These are phyloP conservation scores for Graptemys geographica DNA, from an alignment of 2,797 vertebrate species.

Conservation along the genomic window DNA sequence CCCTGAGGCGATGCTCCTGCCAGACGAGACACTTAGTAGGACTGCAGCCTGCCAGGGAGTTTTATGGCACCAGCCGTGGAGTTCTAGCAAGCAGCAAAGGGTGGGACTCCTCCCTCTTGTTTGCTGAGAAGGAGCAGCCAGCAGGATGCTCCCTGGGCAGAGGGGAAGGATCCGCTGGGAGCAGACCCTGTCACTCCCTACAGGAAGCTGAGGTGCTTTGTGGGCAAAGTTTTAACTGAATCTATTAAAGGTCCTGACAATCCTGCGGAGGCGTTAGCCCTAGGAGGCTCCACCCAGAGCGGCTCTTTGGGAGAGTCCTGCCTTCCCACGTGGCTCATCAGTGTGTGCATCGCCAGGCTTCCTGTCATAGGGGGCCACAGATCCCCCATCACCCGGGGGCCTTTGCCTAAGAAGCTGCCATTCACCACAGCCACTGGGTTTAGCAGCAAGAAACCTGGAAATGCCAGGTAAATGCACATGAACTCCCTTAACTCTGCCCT, in stretches of 20 bases:
- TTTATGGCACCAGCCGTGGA: rapidly evolving
- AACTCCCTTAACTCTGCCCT: too few relatives aligned
- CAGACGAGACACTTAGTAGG: rapidly evolving
- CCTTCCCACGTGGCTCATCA: not conserved
- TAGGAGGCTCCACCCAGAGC: not conserved
- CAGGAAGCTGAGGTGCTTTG: not conserved
- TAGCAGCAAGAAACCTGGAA: too few relatives aligned
- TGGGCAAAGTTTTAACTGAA: not conserved
- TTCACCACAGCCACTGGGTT: not conserved
- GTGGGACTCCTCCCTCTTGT: not conserved
- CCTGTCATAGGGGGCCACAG: not conserved
- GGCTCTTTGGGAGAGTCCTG: not conserved
- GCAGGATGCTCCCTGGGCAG: not conserved
- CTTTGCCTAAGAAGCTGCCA: not conserved
- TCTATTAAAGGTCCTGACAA: not conserved
- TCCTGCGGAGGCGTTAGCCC: not conserved
- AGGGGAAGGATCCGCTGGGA: not conserved
- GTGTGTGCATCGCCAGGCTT: not conserved
- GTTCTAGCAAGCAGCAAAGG: not conserved
- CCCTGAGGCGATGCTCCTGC: rapidly evolving
- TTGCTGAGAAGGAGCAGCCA: not conserved
- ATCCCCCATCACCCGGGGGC: rapidly evolving
- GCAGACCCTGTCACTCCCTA: not conserved
- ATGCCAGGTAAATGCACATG: too few relatives aligned
- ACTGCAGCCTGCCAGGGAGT: not conserved